These are phyloP conservation scores for Adelognathus sp. DNA, from an alignment of 2,888 invertebrate genomes.

Conservation along the genomic window DNA sequence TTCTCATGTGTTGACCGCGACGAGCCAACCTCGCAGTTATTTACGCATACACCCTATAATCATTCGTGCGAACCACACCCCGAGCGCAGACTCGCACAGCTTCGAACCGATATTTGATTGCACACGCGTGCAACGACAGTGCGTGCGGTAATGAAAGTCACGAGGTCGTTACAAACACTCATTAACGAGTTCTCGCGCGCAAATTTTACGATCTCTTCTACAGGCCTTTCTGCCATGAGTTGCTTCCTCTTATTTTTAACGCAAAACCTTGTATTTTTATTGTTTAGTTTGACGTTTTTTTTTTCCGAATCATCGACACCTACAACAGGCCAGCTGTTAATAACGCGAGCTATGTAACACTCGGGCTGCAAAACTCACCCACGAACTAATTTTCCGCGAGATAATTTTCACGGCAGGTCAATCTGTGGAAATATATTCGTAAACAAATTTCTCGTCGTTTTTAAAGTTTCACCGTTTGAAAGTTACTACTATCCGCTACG, in stretches of 20 bases:
- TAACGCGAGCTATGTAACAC: too few relatives aligned
- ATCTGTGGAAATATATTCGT: too few relatives aligned
- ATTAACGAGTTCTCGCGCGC: constrained; percentile 35
- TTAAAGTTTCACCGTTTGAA: constrained; percentile 23
- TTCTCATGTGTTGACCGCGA: neutral
- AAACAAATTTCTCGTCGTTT: constrained; percentile 33
- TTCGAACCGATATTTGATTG: constrained; percentile 59
- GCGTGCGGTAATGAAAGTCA: constrained; percentile 62
- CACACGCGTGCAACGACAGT: constrained; percentile 63
- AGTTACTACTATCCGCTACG: constrained; percentile 14
- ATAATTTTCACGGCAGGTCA: constrained; percentile 10
- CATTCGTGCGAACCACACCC: constrained; percentile 35
- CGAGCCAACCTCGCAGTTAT: neutral
- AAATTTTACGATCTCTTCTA: constrained; percentile 49
- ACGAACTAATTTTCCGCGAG: constrained; percentile 42
- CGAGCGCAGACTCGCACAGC: neutral
- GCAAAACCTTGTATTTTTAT: neutral
- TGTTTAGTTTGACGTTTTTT: neutral
- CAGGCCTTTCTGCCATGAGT: constrained; percentile 14
- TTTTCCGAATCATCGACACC: too few relatives aligned
- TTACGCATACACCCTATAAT: constrained; percentile 12
- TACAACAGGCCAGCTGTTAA: too few relatives aligned
- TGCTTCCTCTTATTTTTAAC: constrained; percentile 20
- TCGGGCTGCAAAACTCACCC: constrained; percentile 17
- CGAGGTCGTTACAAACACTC: constrained; percentile 56